phyloP scores from a whole-genome alignment of 2,888 invertebrate species.

The Lithophane socia region DNA sequence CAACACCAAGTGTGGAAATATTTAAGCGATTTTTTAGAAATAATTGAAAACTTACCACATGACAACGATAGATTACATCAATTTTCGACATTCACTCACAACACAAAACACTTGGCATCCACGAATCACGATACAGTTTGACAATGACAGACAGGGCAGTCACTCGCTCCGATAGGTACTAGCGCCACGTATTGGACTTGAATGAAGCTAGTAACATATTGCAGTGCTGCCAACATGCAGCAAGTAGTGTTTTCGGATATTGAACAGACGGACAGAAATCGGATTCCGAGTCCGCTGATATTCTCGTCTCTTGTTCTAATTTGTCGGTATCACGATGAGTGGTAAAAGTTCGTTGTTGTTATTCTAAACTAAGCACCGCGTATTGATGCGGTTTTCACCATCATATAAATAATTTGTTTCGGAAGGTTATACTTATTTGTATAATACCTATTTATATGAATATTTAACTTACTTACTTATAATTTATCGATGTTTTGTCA shows the following conservation, averaged over 20 bases:
- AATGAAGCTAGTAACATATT: conserved; percentile 50
- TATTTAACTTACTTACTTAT: too few relatives aligned
- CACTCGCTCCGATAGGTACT: conserved; percentile 73
- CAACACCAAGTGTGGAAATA: conserved; percentile 22
- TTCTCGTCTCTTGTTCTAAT: conserved; percentile 13
- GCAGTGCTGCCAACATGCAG: conserved; percentile 29
- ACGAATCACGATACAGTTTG: conserved; percentile 76
- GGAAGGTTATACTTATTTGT: too few relatives aligned
- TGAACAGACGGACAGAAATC: neutral
- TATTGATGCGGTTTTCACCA: too few relatives aligned
- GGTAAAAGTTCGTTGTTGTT: too few relatives aligned
- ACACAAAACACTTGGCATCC: conserved; percentile 85
- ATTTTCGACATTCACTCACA: conserved; percentile 86
- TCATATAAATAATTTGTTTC: too few relatives aligned
- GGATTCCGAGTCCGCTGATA: neutral
- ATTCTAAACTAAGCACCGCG: too few relatives aligned
- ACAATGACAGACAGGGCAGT: conserved; percentile 62
- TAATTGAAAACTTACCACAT: conserved; percentile 84
- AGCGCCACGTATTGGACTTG: conserved; percentile 79
- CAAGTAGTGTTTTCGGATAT: conserved; percentile 20
- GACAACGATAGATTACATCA: conserved; percentile 81
- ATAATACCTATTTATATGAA: too few relatives aligned
- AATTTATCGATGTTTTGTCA: too few relatives aligned
- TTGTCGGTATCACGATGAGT: neutral
- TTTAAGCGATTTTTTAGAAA: conserved; percentile 29